Evolutionary conservation across 2,113 vertebrate species (phyloP).

Genomic region (Potamarius usumacintae): DNA sequence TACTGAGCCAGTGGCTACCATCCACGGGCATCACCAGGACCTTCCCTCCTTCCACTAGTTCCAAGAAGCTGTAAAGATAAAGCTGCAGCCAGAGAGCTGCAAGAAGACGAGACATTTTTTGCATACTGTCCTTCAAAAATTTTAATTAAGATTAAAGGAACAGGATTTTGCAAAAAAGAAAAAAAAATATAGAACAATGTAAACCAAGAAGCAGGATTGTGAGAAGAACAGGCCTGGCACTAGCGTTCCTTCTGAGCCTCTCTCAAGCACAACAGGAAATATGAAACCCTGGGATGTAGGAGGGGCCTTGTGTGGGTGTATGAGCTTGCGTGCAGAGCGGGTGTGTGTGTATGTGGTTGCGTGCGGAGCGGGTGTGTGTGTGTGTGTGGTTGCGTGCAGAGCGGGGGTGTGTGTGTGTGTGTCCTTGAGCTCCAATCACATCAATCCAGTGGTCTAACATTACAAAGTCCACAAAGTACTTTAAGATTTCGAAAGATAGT

Average conservation of each 20-base stretch:
- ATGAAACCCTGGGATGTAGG: not conserved
- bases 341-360: not conserved
- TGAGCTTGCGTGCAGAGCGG: too few species aligned
- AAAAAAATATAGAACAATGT: not conserved
- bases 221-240: not conserved
- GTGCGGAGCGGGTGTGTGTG: not conserved
- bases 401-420: not conserved
- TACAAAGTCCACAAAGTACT: too few species aligned
- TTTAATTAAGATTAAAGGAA: not conserved
- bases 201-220: not conserved
- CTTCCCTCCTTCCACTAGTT: conserved; percentile 65
- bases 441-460: too few species aligned
- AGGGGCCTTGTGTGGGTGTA: conserved; percentile 23
- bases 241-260: not conserved
- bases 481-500: too few species aligned
- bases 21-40: conserved; percentile 79
- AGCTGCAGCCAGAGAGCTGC: conserved; percentile 55
- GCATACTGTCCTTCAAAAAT: not conserved
- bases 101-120: not conserved
- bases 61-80: conserved; percentile 59
- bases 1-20: conserved; percentile 87
- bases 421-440: too few species aligned
- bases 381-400: not conserved
- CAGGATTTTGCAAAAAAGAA: not conserved
- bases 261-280: conserved; percentile 4